Evolutionary conservation across 2,113 vertebrate species (phyloP), one percentile per base, ranked within the genome.

Genomic region (Caranx melampygus): DNA sequence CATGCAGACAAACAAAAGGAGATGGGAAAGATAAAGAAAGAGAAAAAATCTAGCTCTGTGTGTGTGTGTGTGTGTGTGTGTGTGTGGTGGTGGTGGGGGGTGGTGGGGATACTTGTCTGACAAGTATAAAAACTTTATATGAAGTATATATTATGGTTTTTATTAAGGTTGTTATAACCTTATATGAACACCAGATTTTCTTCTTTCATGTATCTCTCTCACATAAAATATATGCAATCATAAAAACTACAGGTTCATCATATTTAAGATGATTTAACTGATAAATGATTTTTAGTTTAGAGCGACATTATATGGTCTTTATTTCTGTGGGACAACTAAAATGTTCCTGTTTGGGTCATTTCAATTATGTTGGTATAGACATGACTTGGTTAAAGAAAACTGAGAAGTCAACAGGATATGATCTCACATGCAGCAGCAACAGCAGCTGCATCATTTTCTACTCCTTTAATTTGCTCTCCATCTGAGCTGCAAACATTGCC

Each of bases 391-490:
- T 44, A 35, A 10, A 51, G 11, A 8, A 72, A 71, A 66, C 12
- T 73, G 5, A 11, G 61, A 72, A 72, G 6, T 47, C 55, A 54
- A 31, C 34, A 55, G 31, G 10, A 34, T n/a, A 69, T 87, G 57
- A 76, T 40, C 51, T 84, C 76, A 69, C 14, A 61, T 55, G 47
- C 2, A 72, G 26, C 26, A 26, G 26, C 26, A 80, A 78, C 49
- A 75, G 74, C 81, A 81, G 82, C 79, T 83, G 81, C 34, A 76
- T 61, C 0, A 9, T 67, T 71, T 84, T 69, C 66, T 52, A 16
- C 10, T 64, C 7, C 9, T 73, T 72, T 49, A 65, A 61, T 88
- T 80, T 72, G 47, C n/a, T 34, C 40, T 70, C 54, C 33, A 65
- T 59, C 62, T 72, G 37, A 78, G 66, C 72, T 74, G 44, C 61